Percentiles rank a stretch among this genome's conserved stretches.
Conservation (phyloP, 2,888 invertebrate genomes). For the Portevinia maculata region DNA sequence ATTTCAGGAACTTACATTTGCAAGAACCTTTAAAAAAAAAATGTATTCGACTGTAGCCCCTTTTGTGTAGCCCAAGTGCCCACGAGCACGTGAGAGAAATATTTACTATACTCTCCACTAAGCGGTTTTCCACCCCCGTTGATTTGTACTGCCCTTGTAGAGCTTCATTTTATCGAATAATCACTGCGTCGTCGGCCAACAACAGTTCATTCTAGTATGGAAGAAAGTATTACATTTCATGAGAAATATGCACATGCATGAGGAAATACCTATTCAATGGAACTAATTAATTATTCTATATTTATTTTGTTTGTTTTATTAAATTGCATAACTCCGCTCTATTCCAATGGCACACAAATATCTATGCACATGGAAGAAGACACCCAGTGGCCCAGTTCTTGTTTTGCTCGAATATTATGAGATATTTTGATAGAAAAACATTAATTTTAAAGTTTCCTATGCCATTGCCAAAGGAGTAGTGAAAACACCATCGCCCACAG, state of each 20-base stretch:
- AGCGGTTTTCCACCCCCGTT: constrained; percentile 8
- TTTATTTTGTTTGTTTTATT: constrained; percentile 11
- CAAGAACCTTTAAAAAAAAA: no score
- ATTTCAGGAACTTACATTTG: no score
- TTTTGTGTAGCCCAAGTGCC: no score
- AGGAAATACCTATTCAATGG: constrained; percentile 42
- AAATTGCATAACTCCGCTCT: constrained; percentile 39
- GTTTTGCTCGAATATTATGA: no score
- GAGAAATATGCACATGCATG: constrained; percentile 7
- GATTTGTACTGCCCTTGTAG: constrained; percentile 22
- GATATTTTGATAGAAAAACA: no score
- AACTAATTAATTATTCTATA: constrained; percentile 46
- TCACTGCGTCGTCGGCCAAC: constrained; percentile 25
- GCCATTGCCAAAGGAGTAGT: no score
- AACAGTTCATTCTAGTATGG: constrained; percentile 47
- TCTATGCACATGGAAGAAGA: no score
- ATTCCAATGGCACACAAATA: no score
- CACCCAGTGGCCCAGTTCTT: no score
- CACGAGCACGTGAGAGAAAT: constrained; percentile 46
- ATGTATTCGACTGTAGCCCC: no score
- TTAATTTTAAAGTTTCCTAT: no score
- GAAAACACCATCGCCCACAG: no score
- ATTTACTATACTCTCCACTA: not conserved
- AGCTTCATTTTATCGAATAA: constrained; percentile 55
- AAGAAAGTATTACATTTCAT: constrained; percentile 59